These are phyloP conservation scores for Myotis lucifugus DNA, from an alignment of 2,113 vertebrate species.

Conservation along the genomic window DNA sequence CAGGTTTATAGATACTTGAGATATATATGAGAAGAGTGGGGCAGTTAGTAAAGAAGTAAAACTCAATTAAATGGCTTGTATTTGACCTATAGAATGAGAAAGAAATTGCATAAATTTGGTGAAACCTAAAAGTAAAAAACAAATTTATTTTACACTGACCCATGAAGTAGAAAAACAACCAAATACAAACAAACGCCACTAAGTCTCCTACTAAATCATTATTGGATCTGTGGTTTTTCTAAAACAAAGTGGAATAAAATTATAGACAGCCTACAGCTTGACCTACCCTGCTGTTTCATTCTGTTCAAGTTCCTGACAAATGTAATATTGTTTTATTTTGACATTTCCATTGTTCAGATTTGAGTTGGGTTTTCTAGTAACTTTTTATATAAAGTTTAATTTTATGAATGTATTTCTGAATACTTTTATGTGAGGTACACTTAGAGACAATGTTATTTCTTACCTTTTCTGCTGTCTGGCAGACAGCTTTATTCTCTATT, in stretches of 20 bases:
- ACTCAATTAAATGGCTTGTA: not conserved
- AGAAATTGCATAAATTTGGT: constrained; percentile 28
- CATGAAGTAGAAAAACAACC: constrained; percentile 16
- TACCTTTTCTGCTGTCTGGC: constrained; percentile 61
- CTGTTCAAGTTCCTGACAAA: constrained; percentile 40
- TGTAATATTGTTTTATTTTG: constrained; percentile 52
- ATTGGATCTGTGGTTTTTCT: not conserved
- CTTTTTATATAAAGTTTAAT: constrained; percentile 74
- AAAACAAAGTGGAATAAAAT: constrained; percentile 46
- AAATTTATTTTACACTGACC: constrained; percentile 41
- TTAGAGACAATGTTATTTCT: constrained; percentile 60
- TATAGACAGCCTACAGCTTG: not conserved
- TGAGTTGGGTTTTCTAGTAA: constrained; percentile 58
- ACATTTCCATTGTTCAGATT: constrained; percentile 52
- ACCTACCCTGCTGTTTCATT: constrained; percentile 46
- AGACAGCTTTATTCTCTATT: constrained; percentile 68
- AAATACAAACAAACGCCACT: not conserved
- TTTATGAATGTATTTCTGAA: constrained; percentile 66
- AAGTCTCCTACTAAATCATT: not conserved
- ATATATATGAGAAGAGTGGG: not conserved
- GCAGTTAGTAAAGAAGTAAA: not conserved
- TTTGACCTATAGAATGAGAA: constrained; percentile 31
- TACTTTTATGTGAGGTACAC: constrained; percentile 50
- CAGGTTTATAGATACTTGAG: not conserved
- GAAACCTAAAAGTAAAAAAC: not conserved